Conservation (phyloP, 2,888 invertebrate species). For the Thelaira solivaga region DNA sequence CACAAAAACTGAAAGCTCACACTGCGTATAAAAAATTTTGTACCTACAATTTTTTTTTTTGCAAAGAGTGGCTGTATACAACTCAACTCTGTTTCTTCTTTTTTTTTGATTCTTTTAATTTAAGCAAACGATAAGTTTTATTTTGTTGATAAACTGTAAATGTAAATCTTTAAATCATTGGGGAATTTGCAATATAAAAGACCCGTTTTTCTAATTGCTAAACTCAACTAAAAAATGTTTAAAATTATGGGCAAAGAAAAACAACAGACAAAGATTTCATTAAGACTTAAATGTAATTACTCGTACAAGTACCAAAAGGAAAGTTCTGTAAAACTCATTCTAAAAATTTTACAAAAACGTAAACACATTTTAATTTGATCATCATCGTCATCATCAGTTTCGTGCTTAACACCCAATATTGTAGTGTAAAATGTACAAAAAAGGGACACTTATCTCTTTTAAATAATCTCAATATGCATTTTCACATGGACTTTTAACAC, state of each 20-base stretch:
- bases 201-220: constrained; percentile 12
- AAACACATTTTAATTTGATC: constrained; percentile 27
- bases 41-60: no score
- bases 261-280: constrained; percentile 46
- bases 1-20: no score
- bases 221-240: constrained; percentile 12
- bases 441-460: constrained; percentile 51
- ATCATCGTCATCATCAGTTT: constrained; percentile 28
- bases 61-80: no score
- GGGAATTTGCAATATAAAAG: constrained; percentile 11
- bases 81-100: no score
- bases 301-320: not conserved
- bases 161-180: constrained; percentile 33
- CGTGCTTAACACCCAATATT: constrained; percentile 49
- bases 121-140: constrained; percentile 42
- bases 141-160: not conserved
- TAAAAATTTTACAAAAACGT: not conserved
- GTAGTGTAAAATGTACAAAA: constrained; percentile 50
- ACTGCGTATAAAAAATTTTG: no score
- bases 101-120: constrained; percentile 34
- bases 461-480: constrained; percentile 53
- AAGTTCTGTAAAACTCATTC: not conserved
- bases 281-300: constrained; percentile 10
- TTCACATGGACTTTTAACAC: constrained; percentile 54
- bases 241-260: not conserved